phyloP scores from a whole-genome alignment of 2,797 vertebrate genomes.

The Otolemur crassicaudatus region DNA sequence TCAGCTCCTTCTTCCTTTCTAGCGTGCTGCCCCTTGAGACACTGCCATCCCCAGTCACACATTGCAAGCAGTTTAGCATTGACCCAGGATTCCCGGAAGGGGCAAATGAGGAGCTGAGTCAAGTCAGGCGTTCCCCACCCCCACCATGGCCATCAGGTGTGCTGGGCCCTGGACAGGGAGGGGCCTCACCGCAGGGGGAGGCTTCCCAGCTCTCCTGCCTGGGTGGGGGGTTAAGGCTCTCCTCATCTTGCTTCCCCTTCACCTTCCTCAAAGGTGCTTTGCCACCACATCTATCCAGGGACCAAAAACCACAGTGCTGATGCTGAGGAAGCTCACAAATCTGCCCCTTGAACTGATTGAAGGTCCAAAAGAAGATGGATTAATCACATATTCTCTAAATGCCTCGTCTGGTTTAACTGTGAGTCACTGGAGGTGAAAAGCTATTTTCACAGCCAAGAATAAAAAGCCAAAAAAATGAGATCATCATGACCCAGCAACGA shows the following conservation, averaged over 20 bases:
- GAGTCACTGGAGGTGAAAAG: conserved; percentile 56
- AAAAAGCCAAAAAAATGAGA: conserved; percentile 51
- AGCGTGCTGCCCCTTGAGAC: not conserved
- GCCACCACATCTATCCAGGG: not conserved
- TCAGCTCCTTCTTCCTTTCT: not conserved
- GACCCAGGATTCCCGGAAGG: not conserved
- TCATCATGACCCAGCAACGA: conserved; percentile 48
- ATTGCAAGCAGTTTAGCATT: not conserved
- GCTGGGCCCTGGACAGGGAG: not conserved
- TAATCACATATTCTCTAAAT: not conserved
- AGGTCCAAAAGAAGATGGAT: not conserved
- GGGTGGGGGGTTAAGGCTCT: not conserved
- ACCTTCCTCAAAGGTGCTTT: not conserved
- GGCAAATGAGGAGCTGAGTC: conserved; percentile 1
- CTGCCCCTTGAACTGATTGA: not conserved
- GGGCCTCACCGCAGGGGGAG: not conserved
- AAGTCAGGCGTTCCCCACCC: not conserved
- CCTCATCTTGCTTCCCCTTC: not conserved
- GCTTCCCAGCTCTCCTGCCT: not conserved
- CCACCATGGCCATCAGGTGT: not conserved
- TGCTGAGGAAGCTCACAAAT: not conserved
- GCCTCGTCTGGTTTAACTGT: not conserved
- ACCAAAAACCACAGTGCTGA: not conserved
- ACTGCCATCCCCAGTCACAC: not conserved
- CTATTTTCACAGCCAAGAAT: conserved; percentile 7